A percentile compares a stretch with the other conserved stretches of the same genome.
phyloP scores from a whole-genome alignment of 2,888 invertebrate species.

The Drosophila mayaguana region DNA sequence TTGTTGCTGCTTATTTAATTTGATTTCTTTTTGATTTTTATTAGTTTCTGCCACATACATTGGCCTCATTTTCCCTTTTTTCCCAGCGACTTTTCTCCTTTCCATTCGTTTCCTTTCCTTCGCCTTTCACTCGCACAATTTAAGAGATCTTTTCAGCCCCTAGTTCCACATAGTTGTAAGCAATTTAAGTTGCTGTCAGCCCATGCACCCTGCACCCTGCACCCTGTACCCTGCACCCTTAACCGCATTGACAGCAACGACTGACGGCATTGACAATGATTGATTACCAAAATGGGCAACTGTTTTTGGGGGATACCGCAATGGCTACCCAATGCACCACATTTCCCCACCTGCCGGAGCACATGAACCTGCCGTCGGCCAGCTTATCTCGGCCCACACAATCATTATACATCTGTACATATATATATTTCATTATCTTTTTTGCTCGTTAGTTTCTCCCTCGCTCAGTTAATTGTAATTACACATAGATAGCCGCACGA shows the following conservation, averaged over 20 bases:
- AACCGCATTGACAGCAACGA: constrained; percentile 75
- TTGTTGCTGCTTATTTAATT: constrained; percentile 73
- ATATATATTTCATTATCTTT: constrained; percentile 75
- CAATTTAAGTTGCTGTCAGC: constrained; percentile 63
- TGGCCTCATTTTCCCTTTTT: constrained; percentile 59
- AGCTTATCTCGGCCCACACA: constrained; percentile 36
- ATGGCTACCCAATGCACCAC: constrained; percentile 41
- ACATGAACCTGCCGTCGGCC: constrained; percentile 34
- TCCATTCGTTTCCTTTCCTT: background rate
- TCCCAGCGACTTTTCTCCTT: constrained; percentile 8
- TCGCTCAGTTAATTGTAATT: constrained; percentile 72
- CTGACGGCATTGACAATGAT: constrained; percentile 81
- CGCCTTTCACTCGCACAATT: constrained; percentile 10
- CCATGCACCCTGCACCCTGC: constrained; percentile 17
- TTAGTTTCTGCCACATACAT: constrained; percentile 56
- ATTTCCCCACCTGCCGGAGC: constrained; percentile 43
- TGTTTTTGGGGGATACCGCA: constrained; percentile 56
- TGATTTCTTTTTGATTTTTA: constrained; percentile 80
- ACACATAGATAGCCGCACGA: constrained; percentile 76
- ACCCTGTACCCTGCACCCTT: constrained; percentile 31
- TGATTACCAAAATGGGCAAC: constrained; percentile 78
- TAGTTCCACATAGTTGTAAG: constrained; percentile 24
- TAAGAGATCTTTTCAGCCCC: constrained; percentile 10
- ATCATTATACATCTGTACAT: constrained; percentile 7
- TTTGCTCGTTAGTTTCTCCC: constrained; percentile 64